These are phyloP conservation scores for Altica lythri DNA, from an alignment of 2,888 invertebrate species.

Conservation along the genomic window DNA sequence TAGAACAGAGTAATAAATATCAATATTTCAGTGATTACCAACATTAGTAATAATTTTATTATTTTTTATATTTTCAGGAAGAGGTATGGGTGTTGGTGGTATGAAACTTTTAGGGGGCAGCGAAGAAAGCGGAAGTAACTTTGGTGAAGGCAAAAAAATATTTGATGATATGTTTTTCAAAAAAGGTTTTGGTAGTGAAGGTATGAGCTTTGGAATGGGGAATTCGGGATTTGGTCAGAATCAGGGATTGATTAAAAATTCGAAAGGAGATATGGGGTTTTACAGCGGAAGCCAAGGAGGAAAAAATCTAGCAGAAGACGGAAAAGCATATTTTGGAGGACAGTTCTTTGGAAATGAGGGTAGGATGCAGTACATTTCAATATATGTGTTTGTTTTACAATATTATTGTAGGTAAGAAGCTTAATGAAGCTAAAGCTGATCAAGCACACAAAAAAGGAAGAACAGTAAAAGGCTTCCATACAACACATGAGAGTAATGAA, in stretches of 20 bases:
- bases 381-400: neutral
- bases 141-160: conserved; percentile 30
- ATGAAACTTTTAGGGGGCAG: conserved; percentile 37
- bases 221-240: conserved; percentile 54
- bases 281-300: conserved; percentile 63
- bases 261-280: conserved; percentile 58
- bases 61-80: neutral
- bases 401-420: conserved; percentile 56
- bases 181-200: conserved; percentile 29
- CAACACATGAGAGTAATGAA: conserved; percentile 69
- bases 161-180: conserved; percentile 32
- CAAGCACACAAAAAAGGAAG: conserved; percentile 68
- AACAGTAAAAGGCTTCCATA: conserved; percentile 68
- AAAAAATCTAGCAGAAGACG: conserved; percentile 64
- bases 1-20: too few species aligned
- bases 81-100: conserved; percentile 40
- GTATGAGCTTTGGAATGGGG: conserved; percentile 25
- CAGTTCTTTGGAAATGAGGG: conserved; percentile 64
- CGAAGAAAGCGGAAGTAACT: conserved; percentile 21
- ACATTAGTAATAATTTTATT: too few species aligned
- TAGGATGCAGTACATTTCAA: conserved; percentile 36
- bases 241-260: conserved; percentile 55
- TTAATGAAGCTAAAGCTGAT: conserved; percentile 62
- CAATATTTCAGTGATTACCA: too few species aligned
- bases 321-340: conserved; percentile 63